Base-by-base conservation (phyloP, 2,888 invertebrate genomes). In the Dicranocentrus wangi region DNA sequence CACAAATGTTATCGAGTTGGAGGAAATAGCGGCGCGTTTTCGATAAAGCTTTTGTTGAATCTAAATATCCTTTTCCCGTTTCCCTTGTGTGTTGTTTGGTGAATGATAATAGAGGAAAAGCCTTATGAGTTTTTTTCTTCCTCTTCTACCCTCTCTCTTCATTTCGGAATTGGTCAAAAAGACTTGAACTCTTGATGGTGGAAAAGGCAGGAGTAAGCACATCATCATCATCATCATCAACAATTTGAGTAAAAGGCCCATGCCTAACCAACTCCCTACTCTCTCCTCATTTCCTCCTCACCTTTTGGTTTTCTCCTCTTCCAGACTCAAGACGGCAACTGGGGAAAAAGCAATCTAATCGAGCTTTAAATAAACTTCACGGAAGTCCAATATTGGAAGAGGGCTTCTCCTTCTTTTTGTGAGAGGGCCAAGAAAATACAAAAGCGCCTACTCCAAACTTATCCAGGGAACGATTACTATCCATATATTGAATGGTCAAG, bases 41-140 rank as follows among this genome's bases (percentile, higher is more conserved):
- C 77, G 77, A 77, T 77, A 77, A 77, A 77, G 77, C 77, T 77
- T 77, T 76, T 77, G 69, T 77, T 77, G 63, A 77, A 77, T 77
- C 77, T 77, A 77, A 77, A 77, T 77, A 77, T 77, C 77, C 77
- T 77, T 77, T 77, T 77, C 77, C 77, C 77, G 77, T 77, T 76
- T 70, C 77, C 77, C 77, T 42, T 77, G 77, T 77, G 77, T 77
- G 77, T 55, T 77, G 77, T 77, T 77, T 70, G 63, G 25, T 8
- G 77, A 77, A 77, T 77, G 77, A 77, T 77, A 70, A 77, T 77
- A 63, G 53, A 77, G 25, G 7, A 58, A 25, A 58, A 69, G 60
- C 32, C 32, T 7, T 32, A 32, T 32, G 32, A 32, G 32, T 7
- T 27, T 66, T 43, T 58, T 43, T 58, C 3, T 32, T 32, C 32